Conservation (phyloP, 2,113 vertebrate genomes). For the Pelodiscus sinensis region DNA sequence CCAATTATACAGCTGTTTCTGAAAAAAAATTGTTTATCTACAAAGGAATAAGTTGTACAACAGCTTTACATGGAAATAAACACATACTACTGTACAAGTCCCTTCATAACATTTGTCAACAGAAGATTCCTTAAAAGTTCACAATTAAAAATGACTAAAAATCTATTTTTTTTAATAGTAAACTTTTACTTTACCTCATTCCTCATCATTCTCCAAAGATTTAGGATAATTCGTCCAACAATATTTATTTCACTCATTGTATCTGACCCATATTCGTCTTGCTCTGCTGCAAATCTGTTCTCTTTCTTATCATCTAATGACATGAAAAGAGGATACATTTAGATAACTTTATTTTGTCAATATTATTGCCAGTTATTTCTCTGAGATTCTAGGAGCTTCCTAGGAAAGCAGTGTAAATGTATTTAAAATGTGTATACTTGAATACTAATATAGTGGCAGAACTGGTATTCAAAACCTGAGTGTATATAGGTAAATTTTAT, state of each 20-base stretch:
- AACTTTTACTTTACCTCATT: conserved; percentile 86
- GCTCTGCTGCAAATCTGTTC: conserved; percentile 89
- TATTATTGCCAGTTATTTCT: background rate
- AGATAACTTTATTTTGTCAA: conserved; percentile 1
- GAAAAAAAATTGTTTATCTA: background rate
- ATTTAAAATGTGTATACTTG: background rate
- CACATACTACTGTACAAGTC: background rate
- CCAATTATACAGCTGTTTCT: background rate
- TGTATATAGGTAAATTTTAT: background rate
- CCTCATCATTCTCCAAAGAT: conserved; percentile 98
- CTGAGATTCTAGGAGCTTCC: background rate
- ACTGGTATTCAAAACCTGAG: background rate
- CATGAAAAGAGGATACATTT: conserved; percentile 46
- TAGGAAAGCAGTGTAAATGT: background rate
- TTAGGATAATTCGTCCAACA: conserved; percentile 90
- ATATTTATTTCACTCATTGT: conserved; percentile 97
- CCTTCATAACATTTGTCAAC: background rate
- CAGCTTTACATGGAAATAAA: background rate
- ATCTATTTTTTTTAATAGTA: background rate
- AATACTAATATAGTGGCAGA: background rate
- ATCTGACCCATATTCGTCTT: conserved; percentile 93
- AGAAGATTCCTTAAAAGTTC: background rate
- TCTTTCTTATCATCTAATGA: conserved; percentile 90
- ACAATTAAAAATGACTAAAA: background rate
- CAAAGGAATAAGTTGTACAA: background rate